phyloP scores from a whole-genome alignment of 2,797 vertebrate species.

The Helarctos malayanus region DNA sequence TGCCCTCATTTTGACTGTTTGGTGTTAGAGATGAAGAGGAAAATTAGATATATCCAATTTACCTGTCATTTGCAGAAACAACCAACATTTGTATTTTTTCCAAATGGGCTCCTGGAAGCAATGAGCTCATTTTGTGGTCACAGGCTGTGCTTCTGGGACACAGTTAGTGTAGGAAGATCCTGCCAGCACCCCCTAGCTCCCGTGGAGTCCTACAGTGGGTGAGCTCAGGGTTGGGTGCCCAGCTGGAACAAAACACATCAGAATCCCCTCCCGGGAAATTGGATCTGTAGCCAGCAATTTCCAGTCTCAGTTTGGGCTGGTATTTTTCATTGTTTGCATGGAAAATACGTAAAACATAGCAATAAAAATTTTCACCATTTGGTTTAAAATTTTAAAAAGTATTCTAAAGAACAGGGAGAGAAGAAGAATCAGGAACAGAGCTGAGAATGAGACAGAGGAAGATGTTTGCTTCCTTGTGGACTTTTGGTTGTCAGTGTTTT shows the following conservation, averaged over 20 bases:
- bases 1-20: not conserved
- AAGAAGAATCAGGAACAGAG: not conserved
- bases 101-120: not conserved
- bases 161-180: rapidly evolving
- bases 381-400: not conserved
- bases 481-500: too few relatives aligned
- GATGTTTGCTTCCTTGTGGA: rapidly evolving
- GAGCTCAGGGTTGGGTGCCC: too few relatives aligned
- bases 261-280: not conserved
- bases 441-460: not conserved
- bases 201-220: rapidly evolving
- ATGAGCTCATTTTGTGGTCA: not conserved
- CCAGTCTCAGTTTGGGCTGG: not conserved
- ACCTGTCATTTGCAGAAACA: not conserved
- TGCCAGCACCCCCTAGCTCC: not conserved
- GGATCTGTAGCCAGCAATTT: not conserved
- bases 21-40: not conserved
- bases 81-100: not conserved
- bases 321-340: not conserved
- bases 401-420: not conserved
- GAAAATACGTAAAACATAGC: not conserved
- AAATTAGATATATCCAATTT: not conserved
- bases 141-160: not conserved
- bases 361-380: not conserved
- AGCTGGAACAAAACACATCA: rapidly evolving